Evolutionary conservation across 1,140 invertebrate species (phyloP).

Genomic region (Drosophila willistoni): DNA sequence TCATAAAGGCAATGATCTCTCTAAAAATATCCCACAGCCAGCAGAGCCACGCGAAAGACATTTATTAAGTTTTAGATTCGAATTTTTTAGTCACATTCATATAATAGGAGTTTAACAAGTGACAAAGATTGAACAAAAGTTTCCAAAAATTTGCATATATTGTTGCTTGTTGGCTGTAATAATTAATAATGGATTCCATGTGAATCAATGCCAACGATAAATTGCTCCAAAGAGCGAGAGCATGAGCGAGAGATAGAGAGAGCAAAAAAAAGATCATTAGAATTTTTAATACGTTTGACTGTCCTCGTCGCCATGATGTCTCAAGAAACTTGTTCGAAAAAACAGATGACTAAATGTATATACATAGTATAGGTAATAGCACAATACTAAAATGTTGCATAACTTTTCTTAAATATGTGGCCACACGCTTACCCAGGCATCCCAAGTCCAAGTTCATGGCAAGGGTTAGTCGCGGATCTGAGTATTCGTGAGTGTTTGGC

Average conservation of each 20-base stretch:
- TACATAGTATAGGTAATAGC: not conserved
- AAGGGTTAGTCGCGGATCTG: constrained; percentile 18
- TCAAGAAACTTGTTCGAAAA: constrained; percentile 46
- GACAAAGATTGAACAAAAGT: constrained; percentile 7
- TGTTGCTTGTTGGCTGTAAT: not conserved
- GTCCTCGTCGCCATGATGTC: constrained; percentile 63
- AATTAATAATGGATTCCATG: constrained; percentile 26
- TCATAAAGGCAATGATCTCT: constrained; percentile 6
- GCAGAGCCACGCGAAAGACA: not conserved
- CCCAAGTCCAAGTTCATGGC: constrained; percentile 16
- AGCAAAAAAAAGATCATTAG: constrained; percentile 49
- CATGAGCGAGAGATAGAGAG: not conserved
- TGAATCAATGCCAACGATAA: constrained; percentile 45
- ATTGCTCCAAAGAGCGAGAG: not conserved
- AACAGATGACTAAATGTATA: constrained; percentile 4
- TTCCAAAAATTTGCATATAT: constrained; percentile 1
- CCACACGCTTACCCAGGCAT: constrained; percentile 27
- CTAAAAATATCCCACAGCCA: not conserved
- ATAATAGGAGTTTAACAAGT: constrained; percentile 2
- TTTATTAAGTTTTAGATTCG: not conserved
- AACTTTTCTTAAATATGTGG: constrained; percentile 24
- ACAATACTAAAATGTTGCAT: constrained; percentile 47
- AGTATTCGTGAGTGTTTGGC: not conserved
- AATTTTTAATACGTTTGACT: constrained; percentile 65
- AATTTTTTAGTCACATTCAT: not conserved